These are phyloP conservation scores for Takifugu bimaculatus DNA, from an alignment of 2,113 vertebrate genomes.

Conservation along the genomic window DNA sequence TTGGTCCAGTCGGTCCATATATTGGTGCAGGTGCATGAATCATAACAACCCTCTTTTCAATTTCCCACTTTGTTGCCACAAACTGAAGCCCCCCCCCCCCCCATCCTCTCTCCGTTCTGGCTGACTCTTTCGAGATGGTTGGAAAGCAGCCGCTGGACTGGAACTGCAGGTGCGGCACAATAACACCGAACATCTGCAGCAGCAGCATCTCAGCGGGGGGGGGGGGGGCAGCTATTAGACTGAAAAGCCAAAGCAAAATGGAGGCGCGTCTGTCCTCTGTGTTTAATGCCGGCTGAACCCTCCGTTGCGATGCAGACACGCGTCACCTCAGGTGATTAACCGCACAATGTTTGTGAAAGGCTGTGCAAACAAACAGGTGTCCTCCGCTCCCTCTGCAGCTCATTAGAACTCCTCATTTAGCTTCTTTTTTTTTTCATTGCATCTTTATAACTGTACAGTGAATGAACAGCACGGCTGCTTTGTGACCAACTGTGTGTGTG, in stretches of 20 bases:
- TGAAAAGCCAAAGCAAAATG: conserved; percentile 56
- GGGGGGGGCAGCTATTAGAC: conserved; percentile 32
- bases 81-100: neutral
- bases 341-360: conserved; percentile 52
- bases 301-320: conserved; percentile 65
- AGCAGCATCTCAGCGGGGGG: conserved; percentile 31
- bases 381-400: conserved; percentile 66
- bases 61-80: conserved; percentile 28
- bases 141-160: conserved; percentile 39
- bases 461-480: conserved; percentile 24
- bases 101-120: neutral
- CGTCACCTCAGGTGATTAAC: conserved; percentile 70
- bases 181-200: conserved; percentile 60
- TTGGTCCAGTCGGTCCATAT: too few species aligned
- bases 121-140: conserved; percentile 15
- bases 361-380: conserved; percentile 70
- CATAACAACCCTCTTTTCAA: too few species aligned
- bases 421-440: conserved; percentile 43
- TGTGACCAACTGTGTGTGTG: conserved; percentile 16
- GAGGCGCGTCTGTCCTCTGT: conserved; percentile 59
- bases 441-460: conserved; percentile 42
- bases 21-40: too few species aligned
- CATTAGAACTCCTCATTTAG: conserved; percentile 64
- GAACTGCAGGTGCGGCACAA: conserved; percentile 66
- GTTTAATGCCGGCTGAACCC: conserved; percentile 55